Evolutionary conservation across 2,888 invertebrate species (phyloP).

Genomic region (Acronicta psi): DNA sequence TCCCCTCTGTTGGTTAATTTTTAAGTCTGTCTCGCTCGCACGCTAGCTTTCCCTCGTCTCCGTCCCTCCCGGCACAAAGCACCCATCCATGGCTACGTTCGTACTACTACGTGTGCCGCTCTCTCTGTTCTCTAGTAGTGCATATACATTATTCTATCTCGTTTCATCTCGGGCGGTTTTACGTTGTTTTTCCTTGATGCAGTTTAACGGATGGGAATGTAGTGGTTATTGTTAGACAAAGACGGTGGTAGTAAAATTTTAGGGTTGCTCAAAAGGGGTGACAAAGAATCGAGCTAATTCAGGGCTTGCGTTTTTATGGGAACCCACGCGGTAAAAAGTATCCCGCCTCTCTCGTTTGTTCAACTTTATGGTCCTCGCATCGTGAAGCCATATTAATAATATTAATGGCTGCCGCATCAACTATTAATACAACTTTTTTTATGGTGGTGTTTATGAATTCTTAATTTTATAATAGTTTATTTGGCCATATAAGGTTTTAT

Average conservation of each 20-base stretch:
- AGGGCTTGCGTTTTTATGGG: slow-evolving; percentile 88
- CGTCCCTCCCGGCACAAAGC: slow-evolving; percentile 77
- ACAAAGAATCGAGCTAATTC: slow-evolving; percentile 89
- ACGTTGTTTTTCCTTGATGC: slow-evolving; percentile 89
- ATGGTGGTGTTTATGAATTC: slow-evolving; percentile 73
- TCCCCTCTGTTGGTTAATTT: slow-evolving; percentile 88
- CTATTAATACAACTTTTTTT: slow-evolving; percentile 74
- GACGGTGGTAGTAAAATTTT: slow-evolving; percentile 87
- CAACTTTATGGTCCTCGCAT: slow-evolving; percentile 84
- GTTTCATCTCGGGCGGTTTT: slow-evolving; percentile 88
- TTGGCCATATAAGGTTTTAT: slow-evolving; percentile 52
- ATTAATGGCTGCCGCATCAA: slow-evolving; percentile 84
- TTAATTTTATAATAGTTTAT: slow-evolving; percentile 71
- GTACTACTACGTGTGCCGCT: slow-evolving; percentile 85
- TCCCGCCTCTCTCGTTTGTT: slow-evolving; percentile 89
- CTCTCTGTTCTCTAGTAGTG: slow-evolving; percentile 87
- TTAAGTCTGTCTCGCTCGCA: slow-evolving; percentile 78
- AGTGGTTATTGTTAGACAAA: slow-evolving; percentile 89
- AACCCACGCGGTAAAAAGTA: slow-evolving; percentile 87
- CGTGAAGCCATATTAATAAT: slow-evolving; percentile 85
- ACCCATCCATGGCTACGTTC: slow-evolving; percentile 77
- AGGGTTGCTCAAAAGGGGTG: slow-evolving; percentile 88
- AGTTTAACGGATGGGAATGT: slow-evolving; percentile 89
- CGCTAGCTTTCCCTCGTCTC: slow-evolving; percentile 81
- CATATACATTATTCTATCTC: slow-evolving; percentile 89